A percentile compares a stretch with the other conserved stretches of the same genome.
phyloP scores from a whole-genome alignment of 2,888 invertebrate genomes.

The Rhagophthalmus giganteus region DNA sequence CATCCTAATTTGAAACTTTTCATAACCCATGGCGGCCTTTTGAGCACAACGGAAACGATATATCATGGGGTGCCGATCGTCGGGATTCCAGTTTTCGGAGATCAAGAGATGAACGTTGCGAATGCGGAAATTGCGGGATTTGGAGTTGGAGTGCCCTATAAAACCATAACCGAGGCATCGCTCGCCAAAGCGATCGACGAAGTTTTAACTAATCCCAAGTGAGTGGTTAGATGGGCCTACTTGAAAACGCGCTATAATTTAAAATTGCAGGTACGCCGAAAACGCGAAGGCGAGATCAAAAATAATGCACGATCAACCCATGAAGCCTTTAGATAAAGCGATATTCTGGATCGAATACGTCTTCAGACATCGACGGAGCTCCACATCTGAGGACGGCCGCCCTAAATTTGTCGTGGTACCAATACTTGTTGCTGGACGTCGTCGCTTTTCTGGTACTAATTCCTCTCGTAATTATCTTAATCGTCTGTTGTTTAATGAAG shows the following conservation, averaged over 20 bases:
- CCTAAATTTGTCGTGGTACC: slow-evolving; percentile 20
- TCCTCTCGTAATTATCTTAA: background rate
- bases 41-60: slow-evolving; percentile 18
- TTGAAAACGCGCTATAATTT: background rate
- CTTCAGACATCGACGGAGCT: slow-evolving; percentile 39
- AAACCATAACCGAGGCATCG: slow-evolving; percentile 44
- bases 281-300: background rate
- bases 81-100: slow-evolving; percentile 57
- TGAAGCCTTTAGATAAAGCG: slow-evolving; percentile 38
- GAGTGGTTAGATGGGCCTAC: slow-evolving; percentile 1
- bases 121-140: slow-evolving; percentile 45
- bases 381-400: slow-evolving; percentile 33
- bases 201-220: slow-evolving; percentile 44
- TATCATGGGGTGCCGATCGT: slow-evolving; percentile 49
- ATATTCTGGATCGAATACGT: slow-evolving; percentile 42
- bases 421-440: too few relatives aligned
- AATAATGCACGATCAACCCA: slow-evolving; percentile 30
- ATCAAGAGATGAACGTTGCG: slow-evolving; percentile 56
- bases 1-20: slow-evolving; percentile 24
- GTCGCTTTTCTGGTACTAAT: background rate
- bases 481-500: background rate
- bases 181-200: slow-evolving; percentile 42
- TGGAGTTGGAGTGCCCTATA: slow-evolving; percentile 49
- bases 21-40: slow-evolving; percentile 19
- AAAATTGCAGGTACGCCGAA: background rate